Base-by-base conservation (phyloP, 2,888 invertebrate genomes). In the Tribolium freemani region DNA sequence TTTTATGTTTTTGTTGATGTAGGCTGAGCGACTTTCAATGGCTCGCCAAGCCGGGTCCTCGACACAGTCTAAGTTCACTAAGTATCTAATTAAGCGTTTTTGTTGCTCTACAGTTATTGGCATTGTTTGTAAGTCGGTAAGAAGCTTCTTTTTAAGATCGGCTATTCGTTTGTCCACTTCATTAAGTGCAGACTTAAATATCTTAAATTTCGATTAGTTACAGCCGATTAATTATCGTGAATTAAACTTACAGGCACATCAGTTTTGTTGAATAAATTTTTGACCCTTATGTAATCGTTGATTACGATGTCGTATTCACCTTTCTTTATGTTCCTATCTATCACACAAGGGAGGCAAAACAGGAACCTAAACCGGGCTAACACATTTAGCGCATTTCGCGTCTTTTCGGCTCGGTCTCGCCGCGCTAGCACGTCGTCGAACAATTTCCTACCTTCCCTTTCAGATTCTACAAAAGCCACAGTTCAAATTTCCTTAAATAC, bases 41-140 rank as follows among this genome's bases (percentile, higher is more conserved):
- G 97, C 98, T 76, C 96, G 94, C 99, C 99, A 99, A 0, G 98
- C 98, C 0, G 98, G 97, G 87, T 99, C 98, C 5, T 94, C 95
- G 3, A 89, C 89, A 63, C 91, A 90, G 82, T 94, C 94, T 75
- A 95, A 87, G 82, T 92, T 93, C n/a, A 92, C 90, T 76, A 94
- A 89, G 84, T 92, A 91, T 90, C 96, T 93, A 77, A 99, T 97
- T 71, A 98, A 91, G 84, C 96, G 94, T 81, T 96, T 98, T 84
- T 99, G 98, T 81, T 98, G 96, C 77, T 98, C 98, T 21, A 98
- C 92, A 76, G 94, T 93, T 45, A 95, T 93, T 0, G 98, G 98
- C 91, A 97, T 94, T 69, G 95, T 94, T 77, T 96, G 91, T 75
- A 99, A 90, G 85, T 95, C 94, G 13, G 90, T 91, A 79, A 94